These are phyloP conservation scores for Xyrichtys novacula DNA, from an alignment of 2,797 vertebrate species.

Conservation along the genomic window DNA sequence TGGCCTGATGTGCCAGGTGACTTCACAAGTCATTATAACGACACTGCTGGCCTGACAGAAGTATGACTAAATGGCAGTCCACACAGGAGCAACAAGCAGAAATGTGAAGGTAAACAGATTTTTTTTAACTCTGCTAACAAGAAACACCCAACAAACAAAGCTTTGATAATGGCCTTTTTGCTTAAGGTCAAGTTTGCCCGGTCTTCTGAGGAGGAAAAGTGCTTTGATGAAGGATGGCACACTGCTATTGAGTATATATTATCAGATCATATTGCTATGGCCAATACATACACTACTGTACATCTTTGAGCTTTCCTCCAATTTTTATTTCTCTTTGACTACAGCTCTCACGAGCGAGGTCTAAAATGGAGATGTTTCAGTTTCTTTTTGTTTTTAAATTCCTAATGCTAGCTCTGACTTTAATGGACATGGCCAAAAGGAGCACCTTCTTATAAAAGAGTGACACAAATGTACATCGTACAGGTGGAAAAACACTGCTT, in stretches of 20 bases:
- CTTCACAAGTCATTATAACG: not conserved
- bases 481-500: no score
- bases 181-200: constrained; percentile 27
- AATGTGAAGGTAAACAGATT: not conserved
- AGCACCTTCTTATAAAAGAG: no score
- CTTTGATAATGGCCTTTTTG: constrained; percentile 33
- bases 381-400: no score
- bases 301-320: not conserved
- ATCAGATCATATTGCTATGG: constrained; percentile 6
- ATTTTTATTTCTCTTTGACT: not conserved
- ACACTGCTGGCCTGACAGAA: constrained; percentile 18
- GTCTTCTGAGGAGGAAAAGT: constrained; percentile 4
- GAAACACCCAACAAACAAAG: constrained; percentile 1
- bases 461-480: no score
- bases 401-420: no score
- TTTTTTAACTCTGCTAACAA: not conserved
- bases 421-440: no score
- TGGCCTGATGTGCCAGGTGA: not conserved
- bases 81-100: not conserved
- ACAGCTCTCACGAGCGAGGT: not conserved
- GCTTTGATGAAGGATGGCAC: not conserved
- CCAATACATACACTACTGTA: not conserved
- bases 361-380: no score
- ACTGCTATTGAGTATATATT: not conserved
- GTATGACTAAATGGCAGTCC: constrained; percentile 10